Base-by-base conservation (phyloP, 2,113 vertebrate species). In the Steatornis caripensis region DNA sequence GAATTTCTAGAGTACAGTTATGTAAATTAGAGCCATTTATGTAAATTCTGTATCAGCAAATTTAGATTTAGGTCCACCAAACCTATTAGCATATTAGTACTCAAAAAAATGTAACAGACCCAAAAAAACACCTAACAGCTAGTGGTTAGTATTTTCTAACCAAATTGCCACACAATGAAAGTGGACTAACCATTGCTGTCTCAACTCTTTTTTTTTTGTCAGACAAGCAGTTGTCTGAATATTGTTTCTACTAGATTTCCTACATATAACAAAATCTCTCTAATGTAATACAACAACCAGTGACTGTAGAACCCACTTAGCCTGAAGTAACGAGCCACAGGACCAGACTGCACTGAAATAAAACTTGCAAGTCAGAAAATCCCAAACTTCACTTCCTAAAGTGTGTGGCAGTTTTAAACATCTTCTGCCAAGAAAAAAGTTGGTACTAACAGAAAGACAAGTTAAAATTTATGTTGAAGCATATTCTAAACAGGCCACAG, bases 11-110 rank as follows among this genome's bases (percentile, higher is more conserved):
- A 97, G 71, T 94, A 71, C 36, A 18, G 53, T 93, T 96, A 92
- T 90, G 81, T 91, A 96, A 95, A 97, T 96, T 64, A 84, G 55
- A 93, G 68, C 66, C 69, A 91, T 83, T 83, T 91, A 85, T 94
- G 75, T 86, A 90, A 94, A 89, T 83, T 69, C 7, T 3, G 0
- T 49, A 88, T 88, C 88, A 93, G 34, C 43, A 94, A 94, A 94
- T 60, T 90, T 84, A 84, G 51, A 87, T 68, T 84, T 57, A 72
- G 45, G 57, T 23, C 26, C 48, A 75, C 53, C 71, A 86, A 87
- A 75, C 34, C 46, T 60, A 62, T 88, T 55, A 92, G 27, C 32
- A 75, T 76, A 57, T 64, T 27, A 64, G 8, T 34, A 62, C 39
- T 92, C 61, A 80, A 41, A 80, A 46, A 94, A 69, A 70, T 41